A percentile compares a stretch with the other conserved stretches of the same genome.
Evolutionary conservation across 2,113 vertebrate species (phyloP).

Genomic region (Holacanthus passer): DNA sequence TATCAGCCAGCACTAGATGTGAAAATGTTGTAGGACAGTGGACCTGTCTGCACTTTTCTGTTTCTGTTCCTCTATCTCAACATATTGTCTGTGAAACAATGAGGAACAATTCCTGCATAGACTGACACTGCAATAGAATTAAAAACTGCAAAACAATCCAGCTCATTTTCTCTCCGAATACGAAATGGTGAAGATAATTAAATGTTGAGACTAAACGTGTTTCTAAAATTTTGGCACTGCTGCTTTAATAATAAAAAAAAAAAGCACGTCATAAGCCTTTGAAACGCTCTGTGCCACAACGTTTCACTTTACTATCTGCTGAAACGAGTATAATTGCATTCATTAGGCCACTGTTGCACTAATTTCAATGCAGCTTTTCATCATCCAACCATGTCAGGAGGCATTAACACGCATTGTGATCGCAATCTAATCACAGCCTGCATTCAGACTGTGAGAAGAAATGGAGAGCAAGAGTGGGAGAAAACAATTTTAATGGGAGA

Average conservation of each 20-base stretch:
- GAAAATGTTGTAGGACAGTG: background rate
- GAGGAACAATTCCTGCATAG: background rate
- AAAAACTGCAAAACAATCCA: background rate
- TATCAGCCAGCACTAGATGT: background rate
- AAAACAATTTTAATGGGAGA: slow-evolving; percentile 12
- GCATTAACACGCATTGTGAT: slow-evolving; percentile 8
- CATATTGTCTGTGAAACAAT: slow-evolving; percentile 11
- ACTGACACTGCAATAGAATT: background rate
- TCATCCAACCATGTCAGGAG: slow-evolving; percentile 5
- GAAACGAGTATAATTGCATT: slow-evolving; percentile 21
- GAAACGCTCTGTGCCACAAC: slow-evolving; percentile 1
- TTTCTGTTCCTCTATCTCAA: background rate
- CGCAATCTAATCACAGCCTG: background rate
- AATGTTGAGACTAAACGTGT: background rate
- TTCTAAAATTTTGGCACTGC: background rate
- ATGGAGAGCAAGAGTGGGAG: background rate
- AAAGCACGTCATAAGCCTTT: slow-evolving; percentile 4
- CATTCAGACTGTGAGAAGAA: slow-evolving; percentile 5
- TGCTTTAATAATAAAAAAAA: background rate
- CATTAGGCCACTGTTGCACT: background rate
- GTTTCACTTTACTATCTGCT: background rate
- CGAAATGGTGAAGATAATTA: background rate
- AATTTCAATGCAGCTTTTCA: slow-evolving; percentile 13
- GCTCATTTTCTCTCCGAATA: background rate
- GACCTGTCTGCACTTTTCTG: background rate